Percentiles rank a stretch among this genome's conserved stretches.
phyloP scores from a whole-genome alignment of 2,797 vertebrate species.

The Enteromius argenteus region DNA sequence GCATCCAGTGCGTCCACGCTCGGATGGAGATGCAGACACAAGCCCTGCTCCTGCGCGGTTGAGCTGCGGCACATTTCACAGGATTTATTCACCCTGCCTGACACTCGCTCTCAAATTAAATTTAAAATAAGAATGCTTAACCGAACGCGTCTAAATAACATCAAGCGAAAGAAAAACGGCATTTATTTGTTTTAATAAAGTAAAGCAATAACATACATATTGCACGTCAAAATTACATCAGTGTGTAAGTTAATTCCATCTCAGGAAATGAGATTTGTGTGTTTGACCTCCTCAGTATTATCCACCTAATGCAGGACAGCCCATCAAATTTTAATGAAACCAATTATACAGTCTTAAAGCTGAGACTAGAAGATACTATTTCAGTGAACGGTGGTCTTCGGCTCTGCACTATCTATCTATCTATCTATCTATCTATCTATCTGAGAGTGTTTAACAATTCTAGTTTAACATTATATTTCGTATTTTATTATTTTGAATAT shows the following conservation, averaged over 20 bases:
- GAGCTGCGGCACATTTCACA: conserved; percentile 15
- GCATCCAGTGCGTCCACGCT: conserved; percentile 12
- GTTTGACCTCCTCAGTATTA: conserved; percentile 34
- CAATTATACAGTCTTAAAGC: conserved; percentile 30
- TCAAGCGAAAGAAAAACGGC: background rate
- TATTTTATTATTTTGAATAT: background rate
- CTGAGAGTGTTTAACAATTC: background rate
- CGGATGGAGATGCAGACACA: conserved; percentile 26
- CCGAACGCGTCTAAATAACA: background rate
- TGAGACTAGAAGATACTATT: background rate
- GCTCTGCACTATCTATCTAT: background rate
- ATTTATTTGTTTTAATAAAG: conserved; percentile 21
- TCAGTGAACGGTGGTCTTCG: background rate
- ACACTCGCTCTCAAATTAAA: conserved; percentile 10
- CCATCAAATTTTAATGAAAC: conserved; percentile 52
- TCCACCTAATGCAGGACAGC: conserved; percentile 4
- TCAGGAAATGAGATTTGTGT: conserved; percentile 26
- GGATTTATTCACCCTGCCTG: conserved; percentile 3
- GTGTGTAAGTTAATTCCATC: conserved; percentile 11
- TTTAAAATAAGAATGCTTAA: background rate
- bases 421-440: background rate
- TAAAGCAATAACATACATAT: background rate
- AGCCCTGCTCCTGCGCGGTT: conserved; percentile 5
- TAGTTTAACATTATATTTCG: too few species aligned
- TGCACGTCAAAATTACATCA: conserved; percentile 6